Evolutionary conservation across 2,113 vertebrate species (phyloP), one percentile per base, ranked within the genome.

Genomic region (Ochotona curzoniae): DNA sequence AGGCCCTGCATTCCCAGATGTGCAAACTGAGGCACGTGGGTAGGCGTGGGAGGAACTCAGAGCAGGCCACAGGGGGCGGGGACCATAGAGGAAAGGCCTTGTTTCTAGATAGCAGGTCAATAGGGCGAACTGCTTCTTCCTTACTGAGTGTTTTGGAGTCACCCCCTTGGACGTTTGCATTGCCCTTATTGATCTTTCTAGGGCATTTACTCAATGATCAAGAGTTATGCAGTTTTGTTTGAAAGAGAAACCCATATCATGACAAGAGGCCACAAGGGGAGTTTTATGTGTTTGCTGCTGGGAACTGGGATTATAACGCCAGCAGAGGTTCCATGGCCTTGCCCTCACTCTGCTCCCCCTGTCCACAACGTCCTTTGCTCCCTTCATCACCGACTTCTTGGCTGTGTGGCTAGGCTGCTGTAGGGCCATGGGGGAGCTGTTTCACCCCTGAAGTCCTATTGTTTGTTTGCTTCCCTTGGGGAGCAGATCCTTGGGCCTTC

Each of bases 261-360:
- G 49, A 90, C 28, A 76, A 90, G 81, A 86, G 83, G 95, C 85
- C 79, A 88, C 73, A 88, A 63, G 90, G 67, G 61, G 74, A 90
- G 79, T 88, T 97, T 96, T 92, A 96, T 69, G 80, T 69, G 66
- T 17, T 5, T 2, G 17, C 73, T 96, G n/a, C 92, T 92, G 75
- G 96, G 90, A 96, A 96, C 66, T 90, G 47, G 66, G 57, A 83
- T 83, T 91, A 80, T 86, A 78, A 87, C 90, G 90, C 83, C 92
- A 89, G 71, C 23, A 82, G 38, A 86, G 28, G 38, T 75, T 20
- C 14, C 0, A 0, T 74, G 74, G 75, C 51, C 66, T 96, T 57
- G 51, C 35, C 57, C 63, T 21, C 54, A 32, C 64, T 26, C 60
- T 44, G 11, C 81, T 66, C 11, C 9, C 23, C 71, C 32, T 88